Conservation (phyloP, 1,140 invertebrate genomes). For the Drosophila sturtevanti region DNA sequence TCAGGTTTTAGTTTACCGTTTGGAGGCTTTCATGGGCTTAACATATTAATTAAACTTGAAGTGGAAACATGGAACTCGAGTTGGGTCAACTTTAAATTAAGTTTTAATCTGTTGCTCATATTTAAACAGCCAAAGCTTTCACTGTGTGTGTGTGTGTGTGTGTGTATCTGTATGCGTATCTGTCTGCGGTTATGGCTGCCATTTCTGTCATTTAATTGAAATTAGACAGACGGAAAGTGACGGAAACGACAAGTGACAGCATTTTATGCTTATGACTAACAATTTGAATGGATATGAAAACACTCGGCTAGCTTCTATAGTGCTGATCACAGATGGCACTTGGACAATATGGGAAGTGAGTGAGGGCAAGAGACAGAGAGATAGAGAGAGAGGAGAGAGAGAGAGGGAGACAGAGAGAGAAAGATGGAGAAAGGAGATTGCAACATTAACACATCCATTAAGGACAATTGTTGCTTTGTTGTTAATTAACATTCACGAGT, state of each 20-base stretch:
- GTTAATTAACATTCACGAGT: slow-evolving; percentile 3
- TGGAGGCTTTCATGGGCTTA: slow-evolving; percentile 67
- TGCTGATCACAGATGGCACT: not conserved
- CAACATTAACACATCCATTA: slow-evolving; percentile 6
- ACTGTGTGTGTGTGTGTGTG: slow-evolving; percentile 14
- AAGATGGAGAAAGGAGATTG: not conserved
- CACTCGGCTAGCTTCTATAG: not conserved
- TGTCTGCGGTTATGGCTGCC: slow-evolving; percentile 10
- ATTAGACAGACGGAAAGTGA: slow-evolving; percentile 4
- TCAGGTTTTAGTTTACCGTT: slow-evolving; percentile 62
- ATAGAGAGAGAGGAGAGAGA: not conserved
- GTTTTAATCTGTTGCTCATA: slow-evolving; percentile 80
- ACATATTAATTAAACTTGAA: slow-evolving; percentile 81
- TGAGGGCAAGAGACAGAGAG: not conserved
- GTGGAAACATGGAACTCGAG: slow-evolving; percentile 57
- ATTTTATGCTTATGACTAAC: slow-evolving; percentile 8
- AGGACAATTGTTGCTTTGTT: slow-evolving; percentile 9
- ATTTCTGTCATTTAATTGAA: slow-evolving; percentile 17
- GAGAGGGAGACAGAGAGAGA: not conserved
- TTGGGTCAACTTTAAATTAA: slow-evolving; percentile 73
- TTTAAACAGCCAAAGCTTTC: slow-evolving; percentile 60
- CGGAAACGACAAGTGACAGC: slow-evolving; percentile 17
- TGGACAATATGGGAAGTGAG: not conserved
- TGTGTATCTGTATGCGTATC: slow-evolving; percentile 5
- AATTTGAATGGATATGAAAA: not conserved